Evolutionary conservation across 2,113 vertebrate species (phyloP), one percentile per base, ranked within the genome.

Genomic region (Syrrhaptes paradoxus): DNA sequence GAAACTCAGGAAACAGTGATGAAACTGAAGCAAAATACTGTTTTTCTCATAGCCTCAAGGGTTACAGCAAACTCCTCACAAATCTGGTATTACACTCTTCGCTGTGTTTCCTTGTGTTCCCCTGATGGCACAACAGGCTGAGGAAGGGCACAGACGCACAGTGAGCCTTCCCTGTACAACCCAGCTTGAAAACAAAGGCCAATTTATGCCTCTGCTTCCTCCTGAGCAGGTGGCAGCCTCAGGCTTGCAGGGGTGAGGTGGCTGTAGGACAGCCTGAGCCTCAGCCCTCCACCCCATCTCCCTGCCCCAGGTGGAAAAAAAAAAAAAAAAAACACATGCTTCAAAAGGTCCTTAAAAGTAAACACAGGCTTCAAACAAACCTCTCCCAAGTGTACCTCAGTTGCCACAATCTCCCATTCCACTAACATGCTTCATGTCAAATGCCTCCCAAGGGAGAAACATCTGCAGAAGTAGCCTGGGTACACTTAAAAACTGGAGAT

Each of bases 191-290:
- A 91, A 55, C 18, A 48, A 54, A 58, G 25, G 26, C 15, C 34
- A 63, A 12, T 52, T 62, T 46, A 48, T 38, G 48, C 6, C 31
- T 11, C n/a, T 57, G 5, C 32, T 38, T 66, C 26, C 26, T 52
- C 38, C 38, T 0, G 0, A 71, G 63, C 14, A 32, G 3, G 1
- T 1, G 2, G 29, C 21, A 71, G 38, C 43, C 49, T 34, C 55
- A 79, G 17, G 46, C 5, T 54, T 51, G 54, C 48, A 91, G 41
- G 6, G 19, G 9, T 65, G 22, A 76, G 15, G 10, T n/a, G 21
- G 46, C 24, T 74, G 12, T 66, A 77, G 66, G 62, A 75, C 48
- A 85, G 43, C 12, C 70, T 51, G 49, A 81, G 20, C 41, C 34
- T n/a, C 57, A 84, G 9, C 22, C 28, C 31, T 74, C 59, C 3